phyloP scores from a whole-genome alignment of 2,113 vertebrate species.

The Cyphomyrus plagiostoma region DNA sequence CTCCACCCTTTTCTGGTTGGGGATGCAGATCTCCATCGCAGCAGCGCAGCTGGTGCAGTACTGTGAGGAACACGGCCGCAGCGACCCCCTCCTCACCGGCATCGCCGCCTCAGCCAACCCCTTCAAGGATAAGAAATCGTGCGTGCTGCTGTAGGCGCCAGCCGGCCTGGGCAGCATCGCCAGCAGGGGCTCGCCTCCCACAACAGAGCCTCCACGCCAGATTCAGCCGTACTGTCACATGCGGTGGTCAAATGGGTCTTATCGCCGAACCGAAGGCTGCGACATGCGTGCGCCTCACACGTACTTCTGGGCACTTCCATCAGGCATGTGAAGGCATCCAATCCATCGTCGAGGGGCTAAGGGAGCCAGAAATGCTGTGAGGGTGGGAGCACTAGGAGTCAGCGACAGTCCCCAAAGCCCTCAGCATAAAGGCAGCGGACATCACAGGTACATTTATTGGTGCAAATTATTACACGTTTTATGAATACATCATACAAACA shows the following conservation, averaged over 20 bases:
- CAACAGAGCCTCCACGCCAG: background rate
- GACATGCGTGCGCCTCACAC: background rate
- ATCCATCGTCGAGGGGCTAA: background rate
- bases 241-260: background rate
- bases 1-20: background rate
- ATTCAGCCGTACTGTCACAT: background rate
- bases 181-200: fast-evolving
- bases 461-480: background rate
- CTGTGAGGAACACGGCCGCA: conserved; percentile 66
- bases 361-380: background rate
- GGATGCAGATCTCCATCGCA: conserved; percentile 65
- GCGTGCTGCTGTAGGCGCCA: conserved; percentile 53
- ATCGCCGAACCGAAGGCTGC: background rate
- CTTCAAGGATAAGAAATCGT: conserved; percentile 76
- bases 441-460: background rate
- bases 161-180: no score
- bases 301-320: background rate
- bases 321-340: background rate
- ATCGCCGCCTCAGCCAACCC: conserved; percentile 69
- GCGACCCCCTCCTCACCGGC: conserved; percentile 68
- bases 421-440: background rate
- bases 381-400: background rate
- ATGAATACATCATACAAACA: conserved; percentile 3
- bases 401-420: background rate
- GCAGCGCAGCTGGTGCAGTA: conserved; percentile 67